A percentile compares a stretch with the other conserved stretches of the same genome.
These are phyloP conservation scores for Eilema depressum DNA, from an alignment of 2,888 invertebrate genomes.

Conservation along the genomic window DNA sequence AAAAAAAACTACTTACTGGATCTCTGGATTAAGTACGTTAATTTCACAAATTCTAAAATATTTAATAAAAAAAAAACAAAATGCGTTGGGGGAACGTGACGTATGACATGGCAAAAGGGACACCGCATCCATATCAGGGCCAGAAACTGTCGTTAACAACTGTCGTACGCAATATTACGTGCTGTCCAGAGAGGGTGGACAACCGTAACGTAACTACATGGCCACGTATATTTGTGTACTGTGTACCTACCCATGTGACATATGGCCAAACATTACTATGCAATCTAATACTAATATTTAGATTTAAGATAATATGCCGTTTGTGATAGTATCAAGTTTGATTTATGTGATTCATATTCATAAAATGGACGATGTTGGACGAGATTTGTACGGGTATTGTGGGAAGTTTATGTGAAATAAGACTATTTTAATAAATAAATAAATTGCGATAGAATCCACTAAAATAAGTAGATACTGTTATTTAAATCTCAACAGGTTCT, in stretches of 20 bases:
- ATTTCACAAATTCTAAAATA: no score
- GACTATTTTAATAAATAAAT: no score
- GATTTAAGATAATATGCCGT: background rate
- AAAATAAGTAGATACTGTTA: no score
- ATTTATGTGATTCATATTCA: background rate
- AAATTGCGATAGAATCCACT: no score
- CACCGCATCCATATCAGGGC: background rate
- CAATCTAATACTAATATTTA: slow-evolving; percentile 1
- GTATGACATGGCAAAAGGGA: slow-evolving; percentile 3
- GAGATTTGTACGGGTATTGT: background rate
- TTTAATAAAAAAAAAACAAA: background rate
- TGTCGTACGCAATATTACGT: background rate
- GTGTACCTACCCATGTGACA: background rate
- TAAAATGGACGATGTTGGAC: background rate
- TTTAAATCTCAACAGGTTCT: no score
- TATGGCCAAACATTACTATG: background rate
- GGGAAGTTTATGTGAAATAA: no score
- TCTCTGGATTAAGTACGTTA: no score
- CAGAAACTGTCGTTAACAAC: slow-evolving; percentile 10
- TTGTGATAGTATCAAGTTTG: background rate
- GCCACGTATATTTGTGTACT: background rate
- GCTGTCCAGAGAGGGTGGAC: background rate
- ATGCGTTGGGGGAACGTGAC: background rate
- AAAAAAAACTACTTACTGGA: no score
- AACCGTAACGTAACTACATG: background rate